A percentile compares a stretch with the other conserved stretches of the same genome.
Evolutionary conservation across 2,113 vertebrate species (phyloP).

Genomic region (Entomyzon cyanotis): DNA sequence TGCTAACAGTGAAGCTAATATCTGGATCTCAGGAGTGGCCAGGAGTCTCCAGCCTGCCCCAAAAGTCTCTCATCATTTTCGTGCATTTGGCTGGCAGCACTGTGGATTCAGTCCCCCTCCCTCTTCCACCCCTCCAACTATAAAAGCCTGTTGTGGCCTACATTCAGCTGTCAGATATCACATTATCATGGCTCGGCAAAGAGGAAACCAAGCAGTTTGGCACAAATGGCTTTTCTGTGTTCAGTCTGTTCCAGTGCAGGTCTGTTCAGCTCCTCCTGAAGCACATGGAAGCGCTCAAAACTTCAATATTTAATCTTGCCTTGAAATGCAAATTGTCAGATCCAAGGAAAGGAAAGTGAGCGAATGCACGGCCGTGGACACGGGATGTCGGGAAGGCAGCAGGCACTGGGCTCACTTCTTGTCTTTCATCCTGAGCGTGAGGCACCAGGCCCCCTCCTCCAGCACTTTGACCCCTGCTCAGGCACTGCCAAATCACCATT

Average conservation of each 20-base stretch:
- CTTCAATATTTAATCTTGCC: conserved; percentile 70
- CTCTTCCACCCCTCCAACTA: not conserved
- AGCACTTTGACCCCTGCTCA: not conserved
- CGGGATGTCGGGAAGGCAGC: not conserved
- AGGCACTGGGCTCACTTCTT: not conserved
- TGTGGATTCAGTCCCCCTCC: not conserved
- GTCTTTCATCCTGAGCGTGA: not conserved
- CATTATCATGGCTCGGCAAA: conserved; percentile 55
- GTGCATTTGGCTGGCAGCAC: not conserved
- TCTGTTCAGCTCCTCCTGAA: conserved; percentile 45
- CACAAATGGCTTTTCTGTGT: conserved; percentile 69
- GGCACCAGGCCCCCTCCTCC: not conserved
- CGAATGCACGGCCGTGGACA: accelerated
- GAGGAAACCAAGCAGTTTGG: conserved; percentile 65
- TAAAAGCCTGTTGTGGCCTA: conserved; percentile 44
- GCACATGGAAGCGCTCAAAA: conserved; percentile 53
- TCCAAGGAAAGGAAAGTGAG: conserved; percentile 11
- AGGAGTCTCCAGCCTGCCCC: not conserved
- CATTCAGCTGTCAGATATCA: conserved; percentile 60
- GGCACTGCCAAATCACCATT: not conserved
- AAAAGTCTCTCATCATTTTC: not conserved
- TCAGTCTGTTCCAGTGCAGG: conserved; percentile 25
- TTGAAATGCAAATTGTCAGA: conserved; percentile 58
- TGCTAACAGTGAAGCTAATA: not conserved
- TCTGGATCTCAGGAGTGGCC: not conserved